A percentile compares a stretch with the other conserved stretches of the same genome.
These are phyloP conservation scores for Vanessa atalanta DNA, from an alignment of 1,140 invertebrate genomes.

Conservation along the genomic window DNA sequence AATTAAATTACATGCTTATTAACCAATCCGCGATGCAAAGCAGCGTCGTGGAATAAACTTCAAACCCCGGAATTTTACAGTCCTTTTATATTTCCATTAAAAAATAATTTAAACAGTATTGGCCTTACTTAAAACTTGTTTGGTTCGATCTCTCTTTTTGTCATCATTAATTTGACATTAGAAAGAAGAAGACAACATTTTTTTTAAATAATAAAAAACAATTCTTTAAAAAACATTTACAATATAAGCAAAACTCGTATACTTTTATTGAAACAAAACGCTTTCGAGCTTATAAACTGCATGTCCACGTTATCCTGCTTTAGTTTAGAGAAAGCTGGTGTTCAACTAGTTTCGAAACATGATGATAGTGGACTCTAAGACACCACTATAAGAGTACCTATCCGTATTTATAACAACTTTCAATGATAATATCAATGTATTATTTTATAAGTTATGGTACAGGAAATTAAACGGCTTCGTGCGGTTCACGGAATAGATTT, in stretches of 20 bases:
- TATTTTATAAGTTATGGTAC: constrained; percentile 23
- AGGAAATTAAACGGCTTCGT: constrained; percentile 25
- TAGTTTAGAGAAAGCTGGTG: constrained; percentile 25
- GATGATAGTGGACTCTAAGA: constrained; percentile 1
- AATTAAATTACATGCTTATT: too few relatives aligned
- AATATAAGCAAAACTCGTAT: neutral
- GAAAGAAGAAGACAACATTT: too few relatives aligned
- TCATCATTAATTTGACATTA: too few relatives aligned
- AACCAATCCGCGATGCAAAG: too few relatives aligned
- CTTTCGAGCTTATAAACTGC: neutral
- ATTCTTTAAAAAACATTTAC: too few relatives aligned
- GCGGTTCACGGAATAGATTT: constrained; percentile 1
- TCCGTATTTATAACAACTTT: constrained; percentile 18
- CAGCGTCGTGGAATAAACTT: too few relatives aligned
- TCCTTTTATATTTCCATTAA: too few relatives aligned
- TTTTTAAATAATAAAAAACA: too few relatives aligned
- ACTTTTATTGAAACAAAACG: neutral
- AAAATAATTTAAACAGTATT: too few relatives aligned
- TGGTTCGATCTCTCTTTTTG: too few relatives aligned
- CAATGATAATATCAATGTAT: constrained; percentile 15
- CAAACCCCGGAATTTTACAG: too few relatives aligned
- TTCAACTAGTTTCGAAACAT: constrained; percentile 11
- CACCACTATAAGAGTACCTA: constrained; percentile 11
- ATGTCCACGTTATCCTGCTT: neutral
- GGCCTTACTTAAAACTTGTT: too few relatives aligned